Evolutionary conservation across 2,888 invertebrate genomes (phyloP), one percentile per base, ranked within the genome.

Genomic region (Hipparchia semele): DNA sequence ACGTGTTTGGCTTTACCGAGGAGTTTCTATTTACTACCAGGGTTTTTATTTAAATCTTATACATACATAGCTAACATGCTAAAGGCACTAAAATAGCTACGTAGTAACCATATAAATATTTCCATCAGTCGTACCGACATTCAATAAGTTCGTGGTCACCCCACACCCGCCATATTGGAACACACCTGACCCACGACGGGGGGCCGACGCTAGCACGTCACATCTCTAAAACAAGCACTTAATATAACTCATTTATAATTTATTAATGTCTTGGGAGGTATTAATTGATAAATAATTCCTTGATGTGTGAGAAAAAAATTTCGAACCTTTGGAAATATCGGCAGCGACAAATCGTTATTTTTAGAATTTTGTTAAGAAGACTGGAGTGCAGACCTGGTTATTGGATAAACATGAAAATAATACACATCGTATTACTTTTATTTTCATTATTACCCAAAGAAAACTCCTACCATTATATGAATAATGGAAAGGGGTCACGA

Each of bases 171-270:
- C 71, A 73, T 73, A 69, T 75, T 69, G 71, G 70, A 71, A 75
- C 71, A 75, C 73, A 73, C 71, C 73, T 75, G 75, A 75, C 75
- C 75, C 73, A 58, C 73, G 65, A 66, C 75, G 71, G 70, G 75
- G 75, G 71, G 75, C 68, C 65, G 53, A 73, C 64, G 73, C 73
- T 68, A 68, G 68, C 68, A 68, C 70, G 75, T 70, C 75, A 62
- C 71, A 71, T 66, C 75, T 68, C 68, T 75, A 73, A 73, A 75
- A 75, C 75, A 75, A 71, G 68, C 71, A 69, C 69, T 61, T 69
- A 69, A 45, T 61, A 73, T 71, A 68, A 66, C 71, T 73, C 68
- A 73, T 73, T 68, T 61, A 64, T 71, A 68, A 73, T 68, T 70
- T 75, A 59, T 71, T 69, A 66, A 71, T 68, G 66, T 68, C 54